These are phyloP conservation scores for Melanocharis versteri DNA, from an alignment of 2,113 vertebrate genomes.

Conservation along the genomic window DNA sequence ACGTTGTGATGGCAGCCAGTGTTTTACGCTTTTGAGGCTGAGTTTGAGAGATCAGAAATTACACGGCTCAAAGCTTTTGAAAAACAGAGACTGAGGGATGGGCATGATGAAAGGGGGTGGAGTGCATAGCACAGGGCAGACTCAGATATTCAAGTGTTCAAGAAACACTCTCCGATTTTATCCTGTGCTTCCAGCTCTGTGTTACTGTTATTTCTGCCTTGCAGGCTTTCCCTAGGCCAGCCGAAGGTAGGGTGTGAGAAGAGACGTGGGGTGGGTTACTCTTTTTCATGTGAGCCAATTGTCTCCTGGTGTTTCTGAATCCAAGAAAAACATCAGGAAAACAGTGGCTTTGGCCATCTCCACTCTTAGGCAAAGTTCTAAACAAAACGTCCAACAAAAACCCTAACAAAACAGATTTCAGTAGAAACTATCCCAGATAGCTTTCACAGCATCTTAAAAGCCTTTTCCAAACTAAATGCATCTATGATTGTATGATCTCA, in stretches of 20 bases:
- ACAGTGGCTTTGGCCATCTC: background rate
- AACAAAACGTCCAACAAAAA: background rate
- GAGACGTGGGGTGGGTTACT: background rate
- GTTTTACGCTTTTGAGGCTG: background rate
- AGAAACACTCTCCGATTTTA: background rate
- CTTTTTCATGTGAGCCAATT: too few relatives aligned
- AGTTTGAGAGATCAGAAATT: background rate
- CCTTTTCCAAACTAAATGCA: background rate
- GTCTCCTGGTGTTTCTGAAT: background rate
- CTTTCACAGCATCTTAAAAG: background rate
- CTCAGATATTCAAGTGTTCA: background rate
- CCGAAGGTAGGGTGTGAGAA: accelerated
- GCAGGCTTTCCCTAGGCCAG: background rate
- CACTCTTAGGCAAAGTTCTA: background rate
- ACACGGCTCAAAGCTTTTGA: background rate
- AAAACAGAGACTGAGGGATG: background rate
- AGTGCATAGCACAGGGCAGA: background rate
- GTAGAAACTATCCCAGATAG: background rate
- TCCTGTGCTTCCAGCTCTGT: background rate
- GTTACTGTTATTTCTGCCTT: background rate
- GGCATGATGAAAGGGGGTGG: too few relatives aligned
- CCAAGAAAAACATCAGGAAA: background rate
- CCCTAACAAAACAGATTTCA: background rate
- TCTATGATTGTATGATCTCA: too few relatives aligned
- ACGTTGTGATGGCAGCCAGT: background rate